These are phyloP conservation scores for Coryphaenoides rupestris DNA, from an alignment of 2,113 vertebrate species.

Conservation along the genomic window DNA sequence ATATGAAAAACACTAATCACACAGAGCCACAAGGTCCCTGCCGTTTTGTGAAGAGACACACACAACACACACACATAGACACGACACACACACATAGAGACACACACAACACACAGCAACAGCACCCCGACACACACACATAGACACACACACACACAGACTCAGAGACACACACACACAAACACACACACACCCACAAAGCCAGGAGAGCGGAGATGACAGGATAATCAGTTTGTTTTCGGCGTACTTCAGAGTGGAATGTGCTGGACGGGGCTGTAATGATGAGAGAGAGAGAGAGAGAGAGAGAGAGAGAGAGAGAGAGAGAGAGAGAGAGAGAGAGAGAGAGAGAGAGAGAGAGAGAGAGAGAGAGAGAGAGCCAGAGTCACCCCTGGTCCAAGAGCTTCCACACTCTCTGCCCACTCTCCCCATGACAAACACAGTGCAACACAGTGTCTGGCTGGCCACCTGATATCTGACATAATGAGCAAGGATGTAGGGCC, in stretches of 20 bases:
- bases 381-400: background rate
- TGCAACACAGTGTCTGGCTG: constrained; percentile 47
- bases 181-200: constrained; percentile 20
- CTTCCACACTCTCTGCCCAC: background rate
- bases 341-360: too few relatives aligned
- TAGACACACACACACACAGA: too few relatives aligned
- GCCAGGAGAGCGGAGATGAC: constrained; percentile 53
- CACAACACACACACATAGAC: too few relatives aligned
- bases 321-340: too few relatives aligned
- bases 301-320: too few relatives aligned
- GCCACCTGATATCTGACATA: constrained; percentile 59
- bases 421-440: constrained; percentile 25
- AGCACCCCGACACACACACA: too few relatives aligned
- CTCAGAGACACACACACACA: too few relatives aligned
- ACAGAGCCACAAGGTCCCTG: too few relatives aligned
- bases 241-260: constrained; percentile 44
- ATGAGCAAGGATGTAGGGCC: constrained; percentile 44
- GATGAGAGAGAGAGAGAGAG: constrained; percentile 50
- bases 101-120: too few relatives aligned
- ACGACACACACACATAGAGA: too few relatives aligned
- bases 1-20: constrained; percentile 51
- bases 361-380: too few relatives aligned
- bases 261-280: constrained; percentile 41
- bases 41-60: too few relatives aligned
- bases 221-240: constrained; percentile 59